Conservation (phyloP, 2,113 vertebrate species). For the Microcebus lehilahytsara region DNA sequence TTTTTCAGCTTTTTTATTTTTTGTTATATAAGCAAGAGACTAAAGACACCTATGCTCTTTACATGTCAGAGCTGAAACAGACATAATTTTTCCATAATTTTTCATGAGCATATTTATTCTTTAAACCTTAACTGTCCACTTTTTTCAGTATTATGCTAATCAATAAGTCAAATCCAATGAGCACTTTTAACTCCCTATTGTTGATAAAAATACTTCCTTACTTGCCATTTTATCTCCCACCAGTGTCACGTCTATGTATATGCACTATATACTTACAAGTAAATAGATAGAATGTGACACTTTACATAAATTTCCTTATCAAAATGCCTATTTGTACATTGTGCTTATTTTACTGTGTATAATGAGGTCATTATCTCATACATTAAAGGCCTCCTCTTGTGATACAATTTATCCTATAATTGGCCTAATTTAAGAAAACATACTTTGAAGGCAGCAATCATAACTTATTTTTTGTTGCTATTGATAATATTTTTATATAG, state of each 20-base stretch:
- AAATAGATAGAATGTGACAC: background rate
- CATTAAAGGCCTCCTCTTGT: background rate
- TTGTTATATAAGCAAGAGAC: background rate
- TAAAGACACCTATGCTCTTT: background rate
- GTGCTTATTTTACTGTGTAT: background rate
- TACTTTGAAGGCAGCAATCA: background rate
- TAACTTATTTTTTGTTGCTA: background rate
- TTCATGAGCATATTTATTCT: background rate
- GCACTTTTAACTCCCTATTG: background rate
- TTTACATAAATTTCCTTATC: background rate
- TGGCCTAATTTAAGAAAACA: background rate
- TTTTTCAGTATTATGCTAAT: background rate
- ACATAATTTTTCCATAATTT: background rate
- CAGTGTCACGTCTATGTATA: background rate
- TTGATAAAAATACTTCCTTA: background rate
- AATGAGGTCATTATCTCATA: background rate
- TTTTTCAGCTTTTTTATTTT: background rate
- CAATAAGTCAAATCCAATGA: background rate
- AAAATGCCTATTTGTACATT: background rate
- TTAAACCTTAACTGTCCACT: background rate
- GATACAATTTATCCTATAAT: background rate
- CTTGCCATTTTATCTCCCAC: background rate
- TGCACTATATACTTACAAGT: background rate
- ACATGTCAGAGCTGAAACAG: background rate
- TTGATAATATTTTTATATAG: background rate